A percentile compares a stretch with the other conserved stretches of the same genome.
phyloP scores from a whole-genome alignment of 2,797 vertebrate genomes.

The Gephyroberyx darwinii region DNA sequence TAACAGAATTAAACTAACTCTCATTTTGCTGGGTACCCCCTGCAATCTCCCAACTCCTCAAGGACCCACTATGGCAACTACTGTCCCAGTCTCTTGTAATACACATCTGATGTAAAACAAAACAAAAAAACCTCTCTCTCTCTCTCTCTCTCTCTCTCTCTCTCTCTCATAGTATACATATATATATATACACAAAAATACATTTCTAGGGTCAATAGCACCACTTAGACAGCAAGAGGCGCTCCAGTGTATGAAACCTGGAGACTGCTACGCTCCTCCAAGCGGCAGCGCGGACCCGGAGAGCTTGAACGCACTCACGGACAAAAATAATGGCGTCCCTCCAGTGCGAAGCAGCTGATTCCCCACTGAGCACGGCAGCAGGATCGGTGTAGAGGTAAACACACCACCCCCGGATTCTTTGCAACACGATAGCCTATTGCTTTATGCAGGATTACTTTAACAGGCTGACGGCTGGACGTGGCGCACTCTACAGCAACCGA shows the following conservation, averaged over 20 bases:
- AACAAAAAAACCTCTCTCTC: not conserved
- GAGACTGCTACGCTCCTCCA: constrained; percentile 7
- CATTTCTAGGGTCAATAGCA: not conserved
- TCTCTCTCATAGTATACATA: no score
- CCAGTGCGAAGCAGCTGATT: constrained; percentile 76
- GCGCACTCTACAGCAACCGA: constrained; percentile 31
- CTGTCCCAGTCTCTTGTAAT: no score
- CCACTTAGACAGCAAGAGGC: constrained; percentile 34
- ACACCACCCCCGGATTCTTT: constrained; percentile 47
- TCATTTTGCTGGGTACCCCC: no score
- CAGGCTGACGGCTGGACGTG: constrained; percentile 34
- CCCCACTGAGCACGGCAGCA: constrained; percentile 63
- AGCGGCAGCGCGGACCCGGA: constrained; percentile 45
- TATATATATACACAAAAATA: not conserved
- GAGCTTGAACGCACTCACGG: constrained; percentile 45
- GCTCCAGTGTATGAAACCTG: not conserved
- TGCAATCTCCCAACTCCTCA: no score
- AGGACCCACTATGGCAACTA: no score
- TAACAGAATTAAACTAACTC: no score
- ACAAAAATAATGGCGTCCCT: constrained; percentile 81
- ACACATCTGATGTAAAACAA: not conserved
- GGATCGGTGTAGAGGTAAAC: constrained; percentile 68
- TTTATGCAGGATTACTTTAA: constrained; percentile 8
- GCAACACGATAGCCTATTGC: constrained; percentile 5
- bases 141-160: no score